These are phyloP conservation scores for Agrochola lychnidis DNA, from an alignment of 2,888 invertebrate genomes.

Conservation along the genomic window DNA sequence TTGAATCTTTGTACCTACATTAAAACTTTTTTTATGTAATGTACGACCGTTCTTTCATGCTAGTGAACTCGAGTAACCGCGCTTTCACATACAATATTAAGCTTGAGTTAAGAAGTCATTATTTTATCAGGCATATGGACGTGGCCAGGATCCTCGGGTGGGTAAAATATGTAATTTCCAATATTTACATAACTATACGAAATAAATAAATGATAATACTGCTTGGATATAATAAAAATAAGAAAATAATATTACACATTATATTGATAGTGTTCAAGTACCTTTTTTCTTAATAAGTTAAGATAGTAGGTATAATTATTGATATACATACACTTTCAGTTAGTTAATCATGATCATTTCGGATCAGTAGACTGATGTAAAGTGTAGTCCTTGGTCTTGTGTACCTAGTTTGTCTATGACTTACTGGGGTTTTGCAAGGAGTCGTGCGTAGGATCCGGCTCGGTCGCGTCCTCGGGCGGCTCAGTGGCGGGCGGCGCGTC, in stretches of 20 bases:
- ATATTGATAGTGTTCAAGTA: constrained; percentile 9
- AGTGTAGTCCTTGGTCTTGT: constrained; percentile 27
- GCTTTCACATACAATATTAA: constrained; percentile 10
- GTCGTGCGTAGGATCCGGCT: constrained; percentile 70
- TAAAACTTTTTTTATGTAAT: not conserved
- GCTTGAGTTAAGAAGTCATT: constrained; percentile 31
- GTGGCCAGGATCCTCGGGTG: constrained; percentile 62
- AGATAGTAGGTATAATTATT: not conserved
- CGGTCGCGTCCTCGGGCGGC: constrained; percentile 70
- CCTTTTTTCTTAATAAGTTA: not conserved
- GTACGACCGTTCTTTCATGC: not conserved
- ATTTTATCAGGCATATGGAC: constrained; percentile 60
- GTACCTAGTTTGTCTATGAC: constrained; percentile 64
- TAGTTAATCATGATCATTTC: constrained; percentile 8
- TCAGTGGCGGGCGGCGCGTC: constrained; percentile 75
- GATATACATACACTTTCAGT: constrained; percentile 27
- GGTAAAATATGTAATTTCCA: constrained; percentile 26
- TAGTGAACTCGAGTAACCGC: constrained; percentile 26
- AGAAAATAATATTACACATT: constrained; percentile 12
- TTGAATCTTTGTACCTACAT: not conserved
- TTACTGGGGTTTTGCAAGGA: constrained; percentile 77
- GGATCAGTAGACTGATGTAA: constrained; percentile 6
- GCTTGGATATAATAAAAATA: constrained; percentile 2
- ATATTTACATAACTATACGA: constrained; percentile 41
- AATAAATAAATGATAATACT: constrained; percentile 27